Evolutionary conservation across 2,113 vertebrate species (phyloP).

Genomic region (Pyxicephalus adspersus): DNA sequence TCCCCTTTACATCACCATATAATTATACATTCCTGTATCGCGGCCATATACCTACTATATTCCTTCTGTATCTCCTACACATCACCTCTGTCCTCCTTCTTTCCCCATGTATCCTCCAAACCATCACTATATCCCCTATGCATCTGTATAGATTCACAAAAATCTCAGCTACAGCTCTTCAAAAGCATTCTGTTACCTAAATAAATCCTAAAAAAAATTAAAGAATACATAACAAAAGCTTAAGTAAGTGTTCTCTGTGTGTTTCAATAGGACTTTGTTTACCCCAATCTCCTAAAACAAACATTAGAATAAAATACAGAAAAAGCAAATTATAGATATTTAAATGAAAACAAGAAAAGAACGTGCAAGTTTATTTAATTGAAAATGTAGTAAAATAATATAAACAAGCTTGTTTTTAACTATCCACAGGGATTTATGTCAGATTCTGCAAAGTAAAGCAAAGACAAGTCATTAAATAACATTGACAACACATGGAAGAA

Average conservation of each 20-base stretch:
- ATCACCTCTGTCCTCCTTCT: too few species aligned
- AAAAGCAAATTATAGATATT: not conserved
- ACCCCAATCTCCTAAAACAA: conserved; percentile 3
- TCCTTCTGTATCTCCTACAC: too few species aligned
- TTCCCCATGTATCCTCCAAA: too few species aligned
- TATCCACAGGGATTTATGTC: conserved; percentile 7
- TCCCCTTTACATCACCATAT: too few species aligned
- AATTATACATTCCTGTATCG: too few species aligned
- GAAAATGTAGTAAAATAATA: conserved; percentile 44
- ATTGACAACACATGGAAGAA: conserved; percentile 40
- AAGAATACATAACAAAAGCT: not conserved
- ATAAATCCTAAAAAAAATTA: too few species aligned
- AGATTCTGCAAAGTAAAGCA: conserved; percentile 1
- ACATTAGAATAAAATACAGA: conserved; percentile 26
- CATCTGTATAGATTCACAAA: too few species aligned
- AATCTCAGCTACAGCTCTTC: too few species aligned
- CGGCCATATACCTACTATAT: too few species aligned
- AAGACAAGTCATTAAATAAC: conserved; percentile 35
- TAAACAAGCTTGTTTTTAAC: conserved; percentile 17
- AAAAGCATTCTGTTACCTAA: too few species aligned
- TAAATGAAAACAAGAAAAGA: not conserved
- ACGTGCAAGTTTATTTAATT: conserved; percentile 16
- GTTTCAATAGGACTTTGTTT: not conserved
- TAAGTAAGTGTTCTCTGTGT: not conserved
- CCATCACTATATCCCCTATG: too few species aligned